Conservation (phyloP, 2,113 vertebrate species). For the Pluvialis apricaria region DNA sequence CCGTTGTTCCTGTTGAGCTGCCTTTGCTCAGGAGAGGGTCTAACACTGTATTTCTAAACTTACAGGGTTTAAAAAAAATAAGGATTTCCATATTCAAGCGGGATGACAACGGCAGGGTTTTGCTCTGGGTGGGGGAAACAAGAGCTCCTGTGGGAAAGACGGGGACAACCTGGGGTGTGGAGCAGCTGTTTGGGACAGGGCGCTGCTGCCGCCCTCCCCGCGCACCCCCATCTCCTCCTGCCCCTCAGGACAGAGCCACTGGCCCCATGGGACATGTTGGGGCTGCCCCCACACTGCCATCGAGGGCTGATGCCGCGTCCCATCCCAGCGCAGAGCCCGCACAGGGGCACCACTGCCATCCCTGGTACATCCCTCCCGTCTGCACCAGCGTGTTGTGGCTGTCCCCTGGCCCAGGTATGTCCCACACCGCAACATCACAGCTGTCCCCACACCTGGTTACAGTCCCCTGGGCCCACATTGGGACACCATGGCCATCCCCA, state of each 20-base stretch:
- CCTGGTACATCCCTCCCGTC: too few relatives aligned
- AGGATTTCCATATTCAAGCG: not conserved
- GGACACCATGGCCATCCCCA: too few relatives aligned
- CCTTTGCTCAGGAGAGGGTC: not conserved
- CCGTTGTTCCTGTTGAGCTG: not conserved
- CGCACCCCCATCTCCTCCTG: fast-evolving
- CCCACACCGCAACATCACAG: too few relatives aligned
- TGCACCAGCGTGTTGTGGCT: fast-evolving
- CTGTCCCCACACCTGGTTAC: too few relatives aligned
- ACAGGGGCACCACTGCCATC: fast-evolving
- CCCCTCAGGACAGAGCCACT: fast-evolving
- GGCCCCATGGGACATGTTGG: fast-evolving
- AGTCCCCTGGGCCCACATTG: too few relatives aligned
- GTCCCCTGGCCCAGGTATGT: not conserved
- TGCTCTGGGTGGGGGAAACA: not conserved
- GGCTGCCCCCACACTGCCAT: not conserved
- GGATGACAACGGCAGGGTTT: fast-evolving
- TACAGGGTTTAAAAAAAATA: not conserved
- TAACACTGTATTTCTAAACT: fast-evolving
- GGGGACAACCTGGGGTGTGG: fast-evolving
- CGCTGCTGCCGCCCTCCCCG: not conserved
- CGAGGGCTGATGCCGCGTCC: fast-evolving
- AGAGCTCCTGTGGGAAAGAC: not conserved
- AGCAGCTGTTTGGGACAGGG: not conserved
- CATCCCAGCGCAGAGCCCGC: fast-evolving